A percentile compares a stretch with the other conserved stretches of the same genome.
Conservation (phyloP, 1,140 invertebrate species). For the Drosophila burlai region DNA sequence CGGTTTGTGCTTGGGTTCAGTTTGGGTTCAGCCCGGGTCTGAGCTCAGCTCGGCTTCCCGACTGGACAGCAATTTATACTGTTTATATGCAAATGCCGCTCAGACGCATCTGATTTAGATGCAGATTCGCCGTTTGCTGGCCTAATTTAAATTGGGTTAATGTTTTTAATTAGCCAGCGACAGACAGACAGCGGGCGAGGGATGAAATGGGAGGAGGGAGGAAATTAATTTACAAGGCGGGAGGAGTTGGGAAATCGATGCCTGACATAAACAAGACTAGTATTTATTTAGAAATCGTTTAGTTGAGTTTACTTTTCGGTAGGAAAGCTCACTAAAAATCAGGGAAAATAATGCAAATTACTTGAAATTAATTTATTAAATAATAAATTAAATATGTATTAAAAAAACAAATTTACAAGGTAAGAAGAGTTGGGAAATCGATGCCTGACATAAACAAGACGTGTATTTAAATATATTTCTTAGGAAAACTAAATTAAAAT, state of each 20-base stretch:
- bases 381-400: background rate
- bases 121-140: constrained; percentile 64
- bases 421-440: too few species aligned
- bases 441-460: too few species aligned
- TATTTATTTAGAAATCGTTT: background rate
- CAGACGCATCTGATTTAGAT: constrained; percentile 38
- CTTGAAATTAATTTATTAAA: background rate
- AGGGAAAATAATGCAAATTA: too few species aligned
- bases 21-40: background rate
- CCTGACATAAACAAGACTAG: too few species aligned
- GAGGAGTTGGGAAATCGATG: background rate
- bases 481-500: too few species aligned
- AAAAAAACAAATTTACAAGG: too few species aligned
- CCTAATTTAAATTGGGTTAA: constrained; percentile 78
- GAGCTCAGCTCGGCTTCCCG: background rate
- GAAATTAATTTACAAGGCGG: background rate
- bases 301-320: background rate
- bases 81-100: constrained; percentile 73
- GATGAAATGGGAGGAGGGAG: constrained; percentile 1
- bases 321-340: background rate
- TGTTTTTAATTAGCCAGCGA: constrained; percentile 64
- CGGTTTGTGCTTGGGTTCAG: background rate
- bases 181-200: background rate
- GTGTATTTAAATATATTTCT: too few species aligned
- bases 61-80: constrained; percentile 72